Evolutionary conservation across 2,113 vertebrate genomes (phyloP).

Genomic region (Monopterus albus): DNA sequence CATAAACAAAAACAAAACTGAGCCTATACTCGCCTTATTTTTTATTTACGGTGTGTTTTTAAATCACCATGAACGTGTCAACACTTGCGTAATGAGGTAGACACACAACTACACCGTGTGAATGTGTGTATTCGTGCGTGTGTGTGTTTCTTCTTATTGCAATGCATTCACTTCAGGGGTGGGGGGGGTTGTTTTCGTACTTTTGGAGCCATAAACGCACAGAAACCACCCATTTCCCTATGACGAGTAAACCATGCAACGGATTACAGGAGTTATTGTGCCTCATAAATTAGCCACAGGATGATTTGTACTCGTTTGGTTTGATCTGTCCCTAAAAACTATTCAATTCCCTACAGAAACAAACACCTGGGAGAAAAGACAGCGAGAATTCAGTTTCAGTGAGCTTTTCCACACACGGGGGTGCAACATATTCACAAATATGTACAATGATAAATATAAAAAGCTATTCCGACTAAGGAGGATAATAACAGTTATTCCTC

Average conservation of each 20-base stretch:
- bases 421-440: slow-evolving; percentile 85
- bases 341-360: slow-evolving; percentile 18
- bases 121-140: slow-evolving; percentile 62
- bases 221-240: slow-evolving; percentile 47
- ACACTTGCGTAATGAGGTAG: slow-evolving; percentile 90
- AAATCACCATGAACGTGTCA: slow-evolving; percentile 76
- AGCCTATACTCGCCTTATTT: slow-evolving; percentile 42
- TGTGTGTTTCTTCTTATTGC: slow-evolving; percentile 82
- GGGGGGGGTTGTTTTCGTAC: background rate
- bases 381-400: slow-evolving; percentile 54
- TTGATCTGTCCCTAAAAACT: background rate
- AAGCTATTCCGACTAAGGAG: slow-evolving; percentile 78
- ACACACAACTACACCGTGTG: slow-evolving; percentile 83
- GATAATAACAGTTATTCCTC: slow-evolving; percentile 68
- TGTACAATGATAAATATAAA: slow-evolving; percentile 89
- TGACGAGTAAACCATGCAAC: slow-evolving; percentile 83
- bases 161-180: slow-evolving; percentile 71
- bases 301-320: background rate
- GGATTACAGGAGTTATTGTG: slow-evolving; percentile 57
- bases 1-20: slow-evolving; percentile 44
- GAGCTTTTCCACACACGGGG: slow-evolving; percentile 74
- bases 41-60: slow-evolving; percentile 24
- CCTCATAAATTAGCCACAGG: slow-evolving; percentile 21
- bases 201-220: slow-evolving; percentile 55
- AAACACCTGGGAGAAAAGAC: slow-evolving; percentile 67